These are phyloP conservation scores for Ataeniobius toweri DNA, from an alignment of 2,797 vertebrate genomes.

Conservation along the genomic window DNA sequence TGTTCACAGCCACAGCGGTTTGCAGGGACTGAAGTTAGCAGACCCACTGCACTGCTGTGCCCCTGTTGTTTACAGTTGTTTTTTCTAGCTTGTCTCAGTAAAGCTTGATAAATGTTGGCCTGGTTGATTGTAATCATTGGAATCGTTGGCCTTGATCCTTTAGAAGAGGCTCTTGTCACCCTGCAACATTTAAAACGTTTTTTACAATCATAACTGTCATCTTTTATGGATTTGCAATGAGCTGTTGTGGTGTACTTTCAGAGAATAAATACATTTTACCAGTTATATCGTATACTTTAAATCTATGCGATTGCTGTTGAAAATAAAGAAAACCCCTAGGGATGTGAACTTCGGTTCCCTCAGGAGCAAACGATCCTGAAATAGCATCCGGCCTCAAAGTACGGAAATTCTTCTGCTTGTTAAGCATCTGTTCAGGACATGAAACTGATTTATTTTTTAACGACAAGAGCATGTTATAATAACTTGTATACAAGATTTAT, in stretches of 20 bases:
- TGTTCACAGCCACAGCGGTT: conserved; percentile 51
- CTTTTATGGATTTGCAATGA: not conserved
- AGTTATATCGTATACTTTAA: conserved; percentile 21
- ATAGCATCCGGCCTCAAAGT: conserved; percentile 54
- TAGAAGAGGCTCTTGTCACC: conserved; percentile 20
- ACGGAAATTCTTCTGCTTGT: conserved; percentile 64
- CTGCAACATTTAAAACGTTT: conserved; percentile 18
- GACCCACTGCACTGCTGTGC: conserved; percentile 33
- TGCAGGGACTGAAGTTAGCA: conserved; percentile 37
- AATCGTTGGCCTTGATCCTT: conserved; percentile 31
- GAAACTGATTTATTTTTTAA: conserved; percentile 31
- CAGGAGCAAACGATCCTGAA: conserved; percentile 46
- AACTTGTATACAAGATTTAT: conserved; percentile 20
- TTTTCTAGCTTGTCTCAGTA: conserved; percentile 28
- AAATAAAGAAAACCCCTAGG: conserved; percentile 34
- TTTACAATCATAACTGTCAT: conserved; percentile 10
- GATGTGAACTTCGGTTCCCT: conserved; percentile 49
- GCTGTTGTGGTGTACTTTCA: not conserved
- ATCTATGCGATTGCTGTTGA: conserved; percentile 23
- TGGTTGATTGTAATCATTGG: conserved; percentile 46
- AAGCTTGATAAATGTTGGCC: conserved; percentile 37
- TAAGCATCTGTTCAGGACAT: conserved; percentile 55
- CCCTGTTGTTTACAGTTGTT: conserved; percentile 27
- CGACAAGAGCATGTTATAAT: conserved; percentile 1
- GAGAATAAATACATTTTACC: conserved; percentile 7